Percentiles rank a stretch among this genome's conserved stretches.
These are phyloP conservation scores for Sebastes goodei DNA, from an alignment of 2,797 vertebrate species.

Conservation along the genomic window DNA sequence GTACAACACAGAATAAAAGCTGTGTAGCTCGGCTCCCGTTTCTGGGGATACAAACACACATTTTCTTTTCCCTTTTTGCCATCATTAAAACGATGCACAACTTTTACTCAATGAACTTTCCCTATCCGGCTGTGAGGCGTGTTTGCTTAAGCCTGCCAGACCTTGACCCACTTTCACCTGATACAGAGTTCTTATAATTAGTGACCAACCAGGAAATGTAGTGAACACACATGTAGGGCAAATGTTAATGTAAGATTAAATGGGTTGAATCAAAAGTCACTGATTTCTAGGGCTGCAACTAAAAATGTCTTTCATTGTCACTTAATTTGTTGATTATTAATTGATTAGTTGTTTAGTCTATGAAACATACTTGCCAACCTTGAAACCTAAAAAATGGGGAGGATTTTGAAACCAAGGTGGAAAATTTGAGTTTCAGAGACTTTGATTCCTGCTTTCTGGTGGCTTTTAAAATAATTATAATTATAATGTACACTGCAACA, in stretches of 20 bases:
- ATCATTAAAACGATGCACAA: slow-evolving; percentile 10
- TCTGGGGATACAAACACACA: neutral
- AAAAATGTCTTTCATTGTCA: rapidly evolving
- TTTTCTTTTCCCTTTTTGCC: neutral
- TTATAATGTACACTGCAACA: no score
- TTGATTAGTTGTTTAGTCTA: no score
- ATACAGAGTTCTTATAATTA: slow-evolving; percentile 44
- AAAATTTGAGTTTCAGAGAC: no score
- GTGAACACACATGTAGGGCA: neutral
- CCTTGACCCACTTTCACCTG: slow-evolving; percentile 44
- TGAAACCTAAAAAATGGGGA: no score
- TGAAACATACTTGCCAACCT: no score
- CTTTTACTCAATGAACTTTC: slow-evolving; percentile 44
- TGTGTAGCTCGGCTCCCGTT: neutral
- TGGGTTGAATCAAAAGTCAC: neutral
- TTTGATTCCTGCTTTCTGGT: no score
- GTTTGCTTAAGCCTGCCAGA: slow-evolving; percentile 54
- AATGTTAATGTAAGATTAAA: slow-evolving; percentile 22
- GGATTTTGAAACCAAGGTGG: no score
- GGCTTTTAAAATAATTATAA: no score
- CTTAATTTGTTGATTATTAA: no score
- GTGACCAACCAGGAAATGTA: slow-evolving; percentile 38
- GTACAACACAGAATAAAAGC: slow-evolving; percentile 12
- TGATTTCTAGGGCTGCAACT: neutral
- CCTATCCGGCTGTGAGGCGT: slow-evolving; percentile 6